Conservation (phyloP, 2,888 invertebrate genomes). For the Melitaea athalia region DNA sequence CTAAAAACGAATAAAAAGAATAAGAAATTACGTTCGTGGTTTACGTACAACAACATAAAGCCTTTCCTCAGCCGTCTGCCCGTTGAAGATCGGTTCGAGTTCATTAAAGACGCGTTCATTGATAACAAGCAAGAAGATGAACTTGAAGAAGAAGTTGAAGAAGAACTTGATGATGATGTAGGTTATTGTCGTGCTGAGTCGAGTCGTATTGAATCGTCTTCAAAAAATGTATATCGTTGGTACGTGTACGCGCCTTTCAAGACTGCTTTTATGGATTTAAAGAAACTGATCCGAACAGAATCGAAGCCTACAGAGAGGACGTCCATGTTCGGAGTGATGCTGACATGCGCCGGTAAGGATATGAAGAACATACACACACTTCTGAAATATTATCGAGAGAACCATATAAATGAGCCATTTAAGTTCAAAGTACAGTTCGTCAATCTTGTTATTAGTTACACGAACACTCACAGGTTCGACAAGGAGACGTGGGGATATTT, state of each 20-base stretch:
- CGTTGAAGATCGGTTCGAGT: conserved; percentile 54
- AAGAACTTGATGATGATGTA: neutral
- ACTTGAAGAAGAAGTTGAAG: conserved; percentile 52
- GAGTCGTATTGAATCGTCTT: neutral
- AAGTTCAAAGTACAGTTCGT: conserved; percentile 52
- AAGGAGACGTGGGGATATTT: conserved; percentile 57
- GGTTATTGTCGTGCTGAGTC: neutral
- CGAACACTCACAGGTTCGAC: conserved; percentile 50
- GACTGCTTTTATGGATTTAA: conserved; percentile 57
- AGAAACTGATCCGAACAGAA: conserved; percentile 56
- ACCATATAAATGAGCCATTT: conserved; percentile 55
- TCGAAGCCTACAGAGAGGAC: conserved; percentile 54
- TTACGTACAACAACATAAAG: conserved; percentile 48
- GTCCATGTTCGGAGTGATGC: conserved; percentile 50
- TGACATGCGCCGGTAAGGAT: conserved; percentile 50
- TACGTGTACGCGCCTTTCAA: conserved; percentile 60
- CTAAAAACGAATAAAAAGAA: conserved; percentile 48
- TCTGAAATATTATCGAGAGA: conserved; percentile 52
- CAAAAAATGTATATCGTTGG: conserved; percentile 50
- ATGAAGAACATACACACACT: conserved; percentile 49
- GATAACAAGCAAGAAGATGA: conserved; percentile 44
- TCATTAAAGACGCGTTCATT: conserved; percentile 57
- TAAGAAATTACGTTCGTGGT: conserved; percentile 42
- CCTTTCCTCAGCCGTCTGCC: conserved; percentile 55
- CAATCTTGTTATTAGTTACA: conserved; percentile 46